phyloP scores from a whole-genome alignment of 2,113 vertebrate species.

The Ictalurus punctatus region DNA sequence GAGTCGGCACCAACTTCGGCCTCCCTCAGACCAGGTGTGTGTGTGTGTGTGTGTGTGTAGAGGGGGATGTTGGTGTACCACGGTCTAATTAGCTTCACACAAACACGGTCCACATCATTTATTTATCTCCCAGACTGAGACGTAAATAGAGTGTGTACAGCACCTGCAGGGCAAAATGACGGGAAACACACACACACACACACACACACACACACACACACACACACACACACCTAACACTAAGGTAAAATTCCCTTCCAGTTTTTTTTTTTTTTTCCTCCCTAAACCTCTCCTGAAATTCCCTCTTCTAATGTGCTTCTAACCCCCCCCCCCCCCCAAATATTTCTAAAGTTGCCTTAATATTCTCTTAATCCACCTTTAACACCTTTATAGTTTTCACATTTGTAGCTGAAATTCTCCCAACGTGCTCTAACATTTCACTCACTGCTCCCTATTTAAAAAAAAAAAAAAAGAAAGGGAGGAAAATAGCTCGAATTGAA shows the following conservation, averaged over 20 bases:
- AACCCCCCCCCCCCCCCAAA: not conserved
- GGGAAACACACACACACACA: constrained; percentile 32
- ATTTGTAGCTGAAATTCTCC: not conserved
- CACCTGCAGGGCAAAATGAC: constrained; percentile 56
- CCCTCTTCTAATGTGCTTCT: not conserved
- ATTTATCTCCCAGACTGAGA: constrained; percentile 67
- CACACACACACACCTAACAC: not conserved
- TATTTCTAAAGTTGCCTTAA: not conserved
- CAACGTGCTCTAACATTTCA: not conserved
- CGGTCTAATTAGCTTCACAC: constrained; percentile 66
- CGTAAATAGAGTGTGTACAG: constrained; percentile 55
- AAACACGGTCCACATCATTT: constrained; percentile 68
- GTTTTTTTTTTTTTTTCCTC: no score
- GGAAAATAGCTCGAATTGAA: not conserved
- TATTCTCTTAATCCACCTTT: not conserved
- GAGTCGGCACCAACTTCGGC: constrained; percentile 93
- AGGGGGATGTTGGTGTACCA: constrained; percentile 3
- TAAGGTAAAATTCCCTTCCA: not conserved
- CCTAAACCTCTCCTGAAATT: not conserved
- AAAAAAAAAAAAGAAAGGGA: no score
- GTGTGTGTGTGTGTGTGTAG: not conserved
- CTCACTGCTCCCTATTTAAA: not conserved
- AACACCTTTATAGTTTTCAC: not conserved
- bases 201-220: constrained; percentile 35
- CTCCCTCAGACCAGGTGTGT: constrained; percentile 92